phyloP scores from a whole-genome alignment of 2,888 invertebrate genomes.

The Papilio demoleus region DNA sequence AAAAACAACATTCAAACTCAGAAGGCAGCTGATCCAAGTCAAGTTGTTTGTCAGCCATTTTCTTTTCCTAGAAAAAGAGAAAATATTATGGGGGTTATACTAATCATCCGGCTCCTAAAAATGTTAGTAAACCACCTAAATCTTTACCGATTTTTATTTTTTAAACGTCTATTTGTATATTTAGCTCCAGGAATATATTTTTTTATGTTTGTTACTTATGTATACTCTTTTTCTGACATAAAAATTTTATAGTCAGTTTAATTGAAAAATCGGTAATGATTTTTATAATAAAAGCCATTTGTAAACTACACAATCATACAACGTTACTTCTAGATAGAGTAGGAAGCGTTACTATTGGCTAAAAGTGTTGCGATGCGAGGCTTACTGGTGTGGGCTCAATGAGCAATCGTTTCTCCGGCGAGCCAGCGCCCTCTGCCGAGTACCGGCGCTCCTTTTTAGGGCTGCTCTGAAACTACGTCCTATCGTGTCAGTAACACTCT shows the following conservation, averaged over 20 bases:
- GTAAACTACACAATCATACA: conserved; percentile 15
- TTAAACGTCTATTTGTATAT: neutral
- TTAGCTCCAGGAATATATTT: no score
- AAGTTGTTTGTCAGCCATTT: conserved; percentile 88
- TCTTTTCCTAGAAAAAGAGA: conserved; percentile 86
- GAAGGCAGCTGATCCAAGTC: conserved; percentile 95
- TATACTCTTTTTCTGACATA: no score
- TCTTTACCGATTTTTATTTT: conserved; percentile 38
- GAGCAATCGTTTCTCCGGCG: conserved; percentile 82
- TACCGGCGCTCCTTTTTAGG: conserved; percentile 78
- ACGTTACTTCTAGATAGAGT: conserved; percentile 8
- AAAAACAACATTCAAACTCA: conserved; percentile 99
- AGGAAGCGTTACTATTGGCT: conserved; percentile 43
- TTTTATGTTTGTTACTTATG: no score
- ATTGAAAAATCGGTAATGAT: conserved; percentile 33
- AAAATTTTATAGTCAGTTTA: no score
- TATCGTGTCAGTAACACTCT: conserved; percentile 64
- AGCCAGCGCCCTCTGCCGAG: conserved; percentile 73
- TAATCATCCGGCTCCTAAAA: conserved; percentile 29
- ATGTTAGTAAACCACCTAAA: conserved; percentile 36
- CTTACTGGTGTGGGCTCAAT: conserved; percentile 82
- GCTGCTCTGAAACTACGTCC: conserved; percentile 80
- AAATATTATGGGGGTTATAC: conserved; percentile 64
- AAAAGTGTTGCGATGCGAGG: conserved; percentile 46
- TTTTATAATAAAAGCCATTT: conserved; percentile 8